Base-by-base conservation (phyloP, 2,113 vertebrate species). In the Rhizomys pruinosus region DNA sequence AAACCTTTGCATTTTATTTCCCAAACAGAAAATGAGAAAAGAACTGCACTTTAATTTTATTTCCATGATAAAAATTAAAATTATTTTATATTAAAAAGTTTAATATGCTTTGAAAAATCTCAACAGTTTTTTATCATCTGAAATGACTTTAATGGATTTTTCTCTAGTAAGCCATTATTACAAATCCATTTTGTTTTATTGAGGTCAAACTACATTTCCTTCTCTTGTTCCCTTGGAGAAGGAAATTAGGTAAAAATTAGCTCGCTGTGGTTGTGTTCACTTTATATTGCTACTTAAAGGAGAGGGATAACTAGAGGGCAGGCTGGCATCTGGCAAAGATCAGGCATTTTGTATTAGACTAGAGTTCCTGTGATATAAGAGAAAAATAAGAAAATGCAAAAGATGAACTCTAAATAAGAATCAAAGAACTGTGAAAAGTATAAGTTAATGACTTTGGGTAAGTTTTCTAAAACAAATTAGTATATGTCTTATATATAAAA, bases 161-260 rank as follows among this genome's bases (percentile, higher is more conserved):
- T 92, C 80, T 76, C 39, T 96, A 84, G 80, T 79, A 89, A 47
- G 76, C 86, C 95, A 94, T 95, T 95, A 97, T 91, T 96, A 94
- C 91, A 95, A 92, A 94, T 94, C 84, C 91, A 92, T 96, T 95
- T 96, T 96, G 87, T 96, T 96, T 97, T 96, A 95, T 93, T 95
- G 94, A 96, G 96, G 95, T 97, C 96, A 97, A 96, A 92, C 57
- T 96, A 27, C 52, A 91, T 87, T 94, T 87, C 55, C 74, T 92
- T 77, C 19, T 91, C 92, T 94, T 96, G 68, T 87, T 94, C 55
- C 84, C 52, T 64, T 79, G 76, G 59, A 97, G 57, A 81, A 94
- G 80, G 37, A 96, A 97, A 96, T 97, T 96, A 93, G 84, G 89
- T 85, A 94, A 95, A 96, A 97, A 97, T 94, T 92, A 96, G 93